Evolutionary conservation across 2,888 invertebrate genomes (phyloP).

Genomic region (Tenthredo notha): DNA sequence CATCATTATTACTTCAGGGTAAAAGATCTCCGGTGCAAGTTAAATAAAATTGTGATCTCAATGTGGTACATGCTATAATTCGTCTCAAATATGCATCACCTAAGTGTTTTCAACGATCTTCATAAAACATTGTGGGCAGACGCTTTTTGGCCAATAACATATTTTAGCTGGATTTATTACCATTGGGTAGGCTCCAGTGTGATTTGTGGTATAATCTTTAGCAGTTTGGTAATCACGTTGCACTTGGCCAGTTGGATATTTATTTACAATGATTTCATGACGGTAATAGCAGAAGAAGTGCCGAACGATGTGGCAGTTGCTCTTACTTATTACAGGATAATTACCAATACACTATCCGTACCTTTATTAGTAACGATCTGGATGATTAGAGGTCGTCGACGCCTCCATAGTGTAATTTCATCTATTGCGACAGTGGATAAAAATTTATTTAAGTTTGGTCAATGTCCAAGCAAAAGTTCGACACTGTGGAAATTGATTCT

Average conservation of each 20-base stretch:
- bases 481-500: background rate
- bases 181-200: slow-evolving; percentile 28
- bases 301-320: background rate
- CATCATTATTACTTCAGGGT: background rate
- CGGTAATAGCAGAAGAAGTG: background rate
- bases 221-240: background rate
- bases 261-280: background rate
- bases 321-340: background rate
- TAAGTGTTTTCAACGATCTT: background rate
- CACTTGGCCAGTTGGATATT: background rate
- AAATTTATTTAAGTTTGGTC: slow-evolving; percentile 16
- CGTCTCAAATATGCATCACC: background rate
- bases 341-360: background rate
- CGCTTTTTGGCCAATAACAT: slow-evolving; percentile 24
- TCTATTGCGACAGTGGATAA: slow-evolving; percentile 7
- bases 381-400: slow-evolving; percentile 28
- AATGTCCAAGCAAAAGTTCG: slow-evolving; percentile 16
- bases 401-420: background rate
- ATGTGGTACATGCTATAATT: background rate
- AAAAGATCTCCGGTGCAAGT: background rate
- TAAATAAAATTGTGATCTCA: background rate
- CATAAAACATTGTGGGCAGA: background rate
- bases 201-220: background rate
- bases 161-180: slow-evolving; percentile 23
- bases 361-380: slow-evolving; percentile 16